A percentile compares a stretch with the other conserved stretches of the same genome.
These are phyloP conservation scores for Bombyx mori DNA, from an alignment of 1,140 invertebrate genomes.

Conservation along the genomic window DNA sequence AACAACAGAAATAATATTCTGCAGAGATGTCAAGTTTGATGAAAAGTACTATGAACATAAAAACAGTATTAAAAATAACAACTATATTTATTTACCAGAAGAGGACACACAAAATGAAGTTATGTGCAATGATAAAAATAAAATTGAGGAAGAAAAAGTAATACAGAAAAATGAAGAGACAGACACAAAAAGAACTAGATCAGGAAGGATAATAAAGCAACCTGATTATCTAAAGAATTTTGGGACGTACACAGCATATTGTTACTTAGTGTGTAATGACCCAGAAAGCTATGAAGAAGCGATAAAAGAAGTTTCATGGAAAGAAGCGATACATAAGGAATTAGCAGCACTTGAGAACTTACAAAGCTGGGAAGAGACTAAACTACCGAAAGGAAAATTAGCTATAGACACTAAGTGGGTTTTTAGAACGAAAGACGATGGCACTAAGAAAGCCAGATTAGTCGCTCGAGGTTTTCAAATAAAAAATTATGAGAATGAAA, in stretches of 20 bases:
- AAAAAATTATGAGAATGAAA: conserved; percentile 11
- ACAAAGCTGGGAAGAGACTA: not conserved
- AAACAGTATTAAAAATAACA: too few species aligned
- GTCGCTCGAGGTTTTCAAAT: conserved; percentile 22
- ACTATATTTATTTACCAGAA: too few species aligned
- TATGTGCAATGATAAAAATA: too few species aligned
- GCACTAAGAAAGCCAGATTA: conserved; percentile 22
- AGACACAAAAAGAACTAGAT: too few species aligned
- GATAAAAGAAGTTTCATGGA: not conserved
- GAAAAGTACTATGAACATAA: not conserved
- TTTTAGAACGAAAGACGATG: conserved; percentile 26
- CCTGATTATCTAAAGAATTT: too few species aligned
- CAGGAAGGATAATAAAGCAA: too few species aligned
- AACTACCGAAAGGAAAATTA: conserved; percentile 15
- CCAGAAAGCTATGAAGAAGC: not conserved
- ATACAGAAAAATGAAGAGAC: too few species aligned
- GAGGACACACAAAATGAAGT: too few species aligned
- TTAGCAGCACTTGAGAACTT: not conserved
- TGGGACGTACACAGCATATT: too few species aligned
- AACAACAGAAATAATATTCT: conserved; percentile 9
- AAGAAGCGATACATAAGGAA: not conserved
- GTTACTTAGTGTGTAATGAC: not conserved
- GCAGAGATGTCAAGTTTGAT: conserved; percentile 17
- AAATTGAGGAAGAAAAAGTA: too few species aligned
- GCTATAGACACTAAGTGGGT: conserved; percentile 24